These are phyloP conservation scores for Diadromus collaris DNA, from an alignment of 2,888 invertebrate species.

Conservation along the genomic window DNA sequence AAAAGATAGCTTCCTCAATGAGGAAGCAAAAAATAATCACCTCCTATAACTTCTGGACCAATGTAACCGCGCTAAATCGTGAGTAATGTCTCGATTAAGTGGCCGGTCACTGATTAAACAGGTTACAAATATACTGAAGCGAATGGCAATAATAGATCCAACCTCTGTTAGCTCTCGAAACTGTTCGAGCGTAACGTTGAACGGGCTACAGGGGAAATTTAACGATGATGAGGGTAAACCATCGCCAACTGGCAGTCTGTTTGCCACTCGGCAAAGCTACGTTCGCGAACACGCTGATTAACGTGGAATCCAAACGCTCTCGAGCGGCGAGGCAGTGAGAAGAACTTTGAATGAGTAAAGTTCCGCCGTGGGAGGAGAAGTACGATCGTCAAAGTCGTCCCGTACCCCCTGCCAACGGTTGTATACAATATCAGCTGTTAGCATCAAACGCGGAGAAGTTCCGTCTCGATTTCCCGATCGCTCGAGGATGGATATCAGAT, in stretches of 20 bases:
- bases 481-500: not conserved
- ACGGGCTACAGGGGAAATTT: not conserved
- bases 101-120: not conserved
- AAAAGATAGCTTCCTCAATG: too few species aligned
- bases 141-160: not conserved
- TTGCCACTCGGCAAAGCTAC: not conserved
- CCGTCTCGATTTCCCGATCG: not conserved
- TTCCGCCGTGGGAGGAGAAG: not conserved
- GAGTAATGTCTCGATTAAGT: too few species aligned
- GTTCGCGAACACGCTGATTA: conserved; percentile 12
- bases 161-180: not conserved
- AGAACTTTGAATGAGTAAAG: conserved; percentile 12
- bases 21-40: too few species aligned
- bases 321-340: not conserved
- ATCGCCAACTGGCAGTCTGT: conserved; percentile 1
- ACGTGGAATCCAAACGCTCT: conserved; percentile 5
- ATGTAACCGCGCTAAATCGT: too few species aligned
- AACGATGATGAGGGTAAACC: conserved; percentile 7
- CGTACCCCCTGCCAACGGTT: not conserved
- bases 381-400: conserved; percentile 3
- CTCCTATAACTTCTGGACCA: too few species aligned
- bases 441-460: conserved; percentile 10
- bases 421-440: not conserved
- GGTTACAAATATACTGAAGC: not conserved
- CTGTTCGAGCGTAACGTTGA: not conserved